phyloP scores from a whole-genome alignment of 2,797 vertebrate genomes.

The Phataginus tricuspis region DNA sequence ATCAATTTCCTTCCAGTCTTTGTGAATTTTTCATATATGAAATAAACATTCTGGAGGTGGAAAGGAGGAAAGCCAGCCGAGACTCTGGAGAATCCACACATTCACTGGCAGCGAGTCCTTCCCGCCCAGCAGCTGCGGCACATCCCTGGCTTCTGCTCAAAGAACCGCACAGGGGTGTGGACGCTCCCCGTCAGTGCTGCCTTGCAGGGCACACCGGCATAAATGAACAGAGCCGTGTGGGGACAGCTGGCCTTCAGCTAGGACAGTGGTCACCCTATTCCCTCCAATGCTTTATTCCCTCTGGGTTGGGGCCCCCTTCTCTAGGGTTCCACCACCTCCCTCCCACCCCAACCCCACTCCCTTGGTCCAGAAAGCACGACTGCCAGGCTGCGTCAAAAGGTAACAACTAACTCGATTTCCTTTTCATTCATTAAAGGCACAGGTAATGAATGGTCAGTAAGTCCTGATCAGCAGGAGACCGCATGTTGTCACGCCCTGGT shows the following conservation, averaged over 20 bases:
- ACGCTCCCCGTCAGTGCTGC: no score
- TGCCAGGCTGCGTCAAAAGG: background rate
- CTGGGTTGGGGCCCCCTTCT: background rate
- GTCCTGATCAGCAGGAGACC: background rate
- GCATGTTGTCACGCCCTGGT: background rate
- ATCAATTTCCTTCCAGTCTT: background rate
- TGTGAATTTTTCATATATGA: background rate
- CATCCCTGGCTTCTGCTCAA: background rate
- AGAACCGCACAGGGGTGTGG: background rate
- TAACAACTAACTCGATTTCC: background rate
- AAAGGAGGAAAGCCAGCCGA: background rate
- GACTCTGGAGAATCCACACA: background rate
- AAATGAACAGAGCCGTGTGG: background rate
- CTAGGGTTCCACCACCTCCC: background rate
- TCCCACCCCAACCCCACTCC: background rate
- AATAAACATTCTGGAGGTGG: background rate
- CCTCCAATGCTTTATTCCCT: background rate
- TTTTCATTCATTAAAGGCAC: background rate
- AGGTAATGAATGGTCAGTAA: background rate
- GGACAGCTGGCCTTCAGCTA: background rate
- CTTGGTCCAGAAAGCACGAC: background rate
- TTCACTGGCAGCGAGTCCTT: background rate
- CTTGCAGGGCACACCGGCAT: background rate
- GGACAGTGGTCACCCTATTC: background rate
- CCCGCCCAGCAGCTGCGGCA: accelerated